Evolutionary conservation across 2,797 vertebrate species (phyloP).

Genomic region (Gymnocypris eckloni): DNA sequence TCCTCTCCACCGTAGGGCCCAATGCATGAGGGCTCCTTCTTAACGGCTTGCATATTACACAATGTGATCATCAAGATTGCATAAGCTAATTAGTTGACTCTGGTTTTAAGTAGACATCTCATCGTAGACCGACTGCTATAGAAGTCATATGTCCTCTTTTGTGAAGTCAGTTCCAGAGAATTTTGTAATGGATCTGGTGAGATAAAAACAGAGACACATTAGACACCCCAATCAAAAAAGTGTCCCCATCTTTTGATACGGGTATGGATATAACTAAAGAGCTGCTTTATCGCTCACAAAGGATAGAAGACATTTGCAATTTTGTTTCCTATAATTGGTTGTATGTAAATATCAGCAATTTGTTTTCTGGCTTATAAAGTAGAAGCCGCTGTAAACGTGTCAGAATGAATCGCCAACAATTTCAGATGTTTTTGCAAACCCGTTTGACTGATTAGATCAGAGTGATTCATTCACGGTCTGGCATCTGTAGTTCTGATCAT

Average conservation of each 20-base stretch:
- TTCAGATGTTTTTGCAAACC: not conserved
- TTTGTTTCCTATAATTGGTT: not conserved
- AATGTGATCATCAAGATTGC: conserved; percentile 64
- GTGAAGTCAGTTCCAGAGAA: conserved; percentile 38
- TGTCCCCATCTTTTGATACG: not conserved
- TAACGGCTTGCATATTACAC: conserved; percentile 89
- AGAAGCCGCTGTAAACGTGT: not conserved
- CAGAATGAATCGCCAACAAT: not conserved
- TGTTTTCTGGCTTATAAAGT: not conserved
- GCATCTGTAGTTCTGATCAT: conserved; percentile 1
- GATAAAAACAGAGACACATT: conserved; percentile 44
- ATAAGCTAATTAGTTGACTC: conserved; percentile 60
- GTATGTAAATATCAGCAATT: not conserved
- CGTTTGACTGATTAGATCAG: not conserved
- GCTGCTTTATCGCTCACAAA: not conserved
- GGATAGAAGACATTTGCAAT: not conserved
- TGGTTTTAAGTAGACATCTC: conserved; percentile 51
- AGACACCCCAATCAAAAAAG: not conserved
- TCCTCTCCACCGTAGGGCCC: conserved; percentile 82
- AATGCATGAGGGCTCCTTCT: conserved; percentile 84
- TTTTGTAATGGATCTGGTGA: conserved; percentile 52
- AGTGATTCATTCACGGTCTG: not conserved
- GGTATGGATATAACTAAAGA: not conserved
- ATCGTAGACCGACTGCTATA: conserved; percentile 43
- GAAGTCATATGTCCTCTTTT: conserved; percentile 47